Evolutionary conservation across 2,888 invertebrate species (phyloP).

Genomic region (Nemapogon koenigi): DNA sequence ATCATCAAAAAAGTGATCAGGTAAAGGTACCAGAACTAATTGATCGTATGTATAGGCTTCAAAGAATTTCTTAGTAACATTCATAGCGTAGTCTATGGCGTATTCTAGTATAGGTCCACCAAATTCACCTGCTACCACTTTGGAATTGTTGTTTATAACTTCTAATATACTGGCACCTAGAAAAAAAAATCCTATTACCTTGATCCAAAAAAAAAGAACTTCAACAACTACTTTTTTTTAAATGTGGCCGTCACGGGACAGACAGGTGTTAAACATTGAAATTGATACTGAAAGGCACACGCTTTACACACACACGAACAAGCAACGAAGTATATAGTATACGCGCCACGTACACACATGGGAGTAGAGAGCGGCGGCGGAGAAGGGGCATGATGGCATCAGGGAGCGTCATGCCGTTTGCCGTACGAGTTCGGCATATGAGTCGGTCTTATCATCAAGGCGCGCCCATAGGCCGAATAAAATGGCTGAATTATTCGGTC

Average conservation of each 20-base stretch:
- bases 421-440: too few species aligned
- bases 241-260: background rate
- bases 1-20: slow-evolving; percentile 45
- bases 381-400: too few species aligned
- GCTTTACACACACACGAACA: too few species aligned
- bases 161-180: slow-evolving; percentile 46
- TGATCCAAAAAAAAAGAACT: background rate
- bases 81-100: slow-evolving; percentile 55
- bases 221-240: background rate
- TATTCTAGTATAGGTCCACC: slow-evolving; percentile 54
- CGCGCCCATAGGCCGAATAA: too few species aligned
- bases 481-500: too few species aligned
- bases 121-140: slow-evolving; percentile 49
- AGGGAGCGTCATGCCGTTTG: too few species aligned
- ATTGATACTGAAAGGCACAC: too few species aligned
- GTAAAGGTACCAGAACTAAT: slow-evolving; percentile 40
- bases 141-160: slow-evolving; percentile 48
- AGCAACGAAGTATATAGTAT: too few species aligned
- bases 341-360: too few species aligned
- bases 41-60: slow-evolving; percentile 51
- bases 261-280: background rate
- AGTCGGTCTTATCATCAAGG: too few species aligned
- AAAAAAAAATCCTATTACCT: background rate
- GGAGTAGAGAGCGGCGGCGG: too few species aligned
- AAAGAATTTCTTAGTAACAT: slow-evolving; percentile 54